These are phyloP conservation scores for Chloroceryle amazona DNA, from an alignment of 2,797 vertebrate genomes.

Conservation along the genomic window DNA sequence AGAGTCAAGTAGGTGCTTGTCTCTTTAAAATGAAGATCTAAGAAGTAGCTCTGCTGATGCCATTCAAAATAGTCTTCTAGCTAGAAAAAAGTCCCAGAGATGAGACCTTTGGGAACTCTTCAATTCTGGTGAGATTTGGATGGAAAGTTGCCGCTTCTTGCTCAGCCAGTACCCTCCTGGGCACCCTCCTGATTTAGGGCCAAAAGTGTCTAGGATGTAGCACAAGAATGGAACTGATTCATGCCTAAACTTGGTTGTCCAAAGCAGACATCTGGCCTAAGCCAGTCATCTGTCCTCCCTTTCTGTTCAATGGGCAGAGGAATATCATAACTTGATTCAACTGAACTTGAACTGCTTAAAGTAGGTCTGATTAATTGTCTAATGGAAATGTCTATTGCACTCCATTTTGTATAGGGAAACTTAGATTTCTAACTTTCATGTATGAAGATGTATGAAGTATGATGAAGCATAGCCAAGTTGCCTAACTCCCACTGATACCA, in stretches of 20 bases:
- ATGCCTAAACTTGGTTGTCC: neutral
- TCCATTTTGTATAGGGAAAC: neutral
- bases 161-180: neutral
- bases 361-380: neutral
- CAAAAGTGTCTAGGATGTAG: neutral
- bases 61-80: neutral
- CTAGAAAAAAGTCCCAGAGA: neutral
- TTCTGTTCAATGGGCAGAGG: neutral
- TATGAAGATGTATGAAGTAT: neutral
- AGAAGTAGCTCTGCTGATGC: neutral
- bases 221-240: neutral
- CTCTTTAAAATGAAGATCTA: neutral
- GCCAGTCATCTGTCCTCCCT: neutral
- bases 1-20: fast-evolving
- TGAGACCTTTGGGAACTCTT: neutral
- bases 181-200: neutral
- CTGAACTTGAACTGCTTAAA: neutral
- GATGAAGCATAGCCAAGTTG: neutral
- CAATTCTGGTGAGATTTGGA: neutral
- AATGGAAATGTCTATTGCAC: neutral
- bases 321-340: neutral
- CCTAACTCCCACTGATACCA: neutral
- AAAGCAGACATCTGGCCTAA: neutral
- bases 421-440: neutral
- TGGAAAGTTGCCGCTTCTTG: neutral